Conservation (phyloP, 2,888 invertebrate species). For the Nomada hirtipes region DNA sequence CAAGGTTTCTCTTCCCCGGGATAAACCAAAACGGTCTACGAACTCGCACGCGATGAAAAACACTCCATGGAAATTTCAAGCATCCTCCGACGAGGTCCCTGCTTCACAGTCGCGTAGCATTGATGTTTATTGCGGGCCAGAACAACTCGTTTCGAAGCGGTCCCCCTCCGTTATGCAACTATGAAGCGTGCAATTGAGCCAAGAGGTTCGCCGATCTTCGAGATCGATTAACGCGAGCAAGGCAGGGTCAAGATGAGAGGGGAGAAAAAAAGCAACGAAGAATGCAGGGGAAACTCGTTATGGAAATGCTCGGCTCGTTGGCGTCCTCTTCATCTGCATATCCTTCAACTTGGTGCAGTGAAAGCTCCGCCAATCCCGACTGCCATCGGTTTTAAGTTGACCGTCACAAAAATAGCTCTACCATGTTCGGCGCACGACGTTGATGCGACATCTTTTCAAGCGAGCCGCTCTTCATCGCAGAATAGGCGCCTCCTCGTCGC, state of each 20-base stretch:
- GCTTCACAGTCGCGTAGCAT: background rate
- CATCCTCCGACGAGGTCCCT: background rate
- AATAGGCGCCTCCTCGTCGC: conserved; percentile 17
- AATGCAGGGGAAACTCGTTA: conserved; percentile 37
- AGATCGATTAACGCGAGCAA: background rate
- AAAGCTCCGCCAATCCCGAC: conserved; percentile 58
- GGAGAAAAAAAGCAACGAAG: background rate
- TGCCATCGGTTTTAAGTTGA: conserved; percentile 49
- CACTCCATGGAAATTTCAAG: conserved; percentile 11
- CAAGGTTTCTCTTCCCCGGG: too few species aligned
- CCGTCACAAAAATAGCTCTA: conserved; percentile 60
- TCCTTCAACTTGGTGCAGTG: conserved; percentile 46
- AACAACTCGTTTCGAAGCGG: background rate
- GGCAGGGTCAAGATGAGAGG: background rate
- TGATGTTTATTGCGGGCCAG: conserved; percentile 9
- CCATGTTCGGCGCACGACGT: conserved; percentile 33
- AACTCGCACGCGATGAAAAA: background rate
- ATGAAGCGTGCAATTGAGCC: background rate
- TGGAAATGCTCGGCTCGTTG: conserved; percentile 57
- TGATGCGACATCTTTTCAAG: conserved; percentile 57
- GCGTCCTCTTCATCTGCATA: conserved; percentile 53
- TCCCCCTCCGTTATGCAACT: background rate
- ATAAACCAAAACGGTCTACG: too few species aligned
- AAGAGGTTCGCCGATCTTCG: background rate
- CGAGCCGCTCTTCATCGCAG: conserved; percentile 39